Base-by-base conservation (phyloP, 2,113 vertebrate species). In the Periophthalmus modestus region DNA sequence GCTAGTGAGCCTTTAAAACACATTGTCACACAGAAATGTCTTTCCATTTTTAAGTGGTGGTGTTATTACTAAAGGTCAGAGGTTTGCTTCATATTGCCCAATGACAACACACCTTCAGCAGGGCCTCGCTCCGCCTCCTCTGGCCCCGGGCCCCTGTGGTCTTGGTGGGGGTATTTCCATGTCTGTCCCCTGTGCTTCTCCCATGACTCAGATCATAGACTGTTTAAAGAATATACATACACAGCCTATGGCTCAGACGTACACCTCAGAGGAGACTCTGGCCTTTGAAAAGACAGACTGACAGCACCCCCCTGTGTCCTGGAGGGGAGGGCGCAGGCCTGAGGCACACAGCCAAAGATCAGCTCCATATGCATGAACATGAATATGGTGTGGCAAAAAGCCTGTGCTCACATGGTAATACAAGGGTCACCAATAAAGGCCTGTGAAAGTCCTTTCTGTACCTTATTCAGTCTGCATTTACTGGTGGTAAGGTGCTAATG, bases 241-340 rank as follows among this genome's bases (percentile, higher is more conserved):
- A 28, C 28, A 28, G 28, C 28, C 28, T 28, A 28, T 28, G 28
- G 28, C 28, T 28, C 28, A 28, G 28, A 28, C 28, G 28, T 84
- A 87, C 78, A 82, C 67, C 39, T 80, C 82, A 74, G 84, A 80
- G 84, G 74, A 82, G 69, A 57, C 21, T 9, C 19, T 89, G 80
- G 88, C 89, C 88, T 89, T 92, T 87, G 82, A 77, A 79, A 83
- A 85, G 82, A 73, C 80, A 81, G 83, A 78, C 77, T 81, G 84
- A 73, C 82, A 24, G 57, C 57, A 59, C 23, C 57, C 21, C 13
- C 57, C 57, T 59, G 21, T 59, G 57, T 59, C 57, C 23, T 24
- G 21, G 57, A 59, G 57, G 57, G 54, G 57, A 59, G 2, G 3
- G 12, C 11, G 23, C 11, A 59, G 57, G 57, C 57, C 14, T 23